A percentile compares a stretch with the other conserved stretches of the same genome.
phyloP scores from a whole-genome alignment of 1,140 invertebrate genomes.

The Eumaeus atala region DNA sequence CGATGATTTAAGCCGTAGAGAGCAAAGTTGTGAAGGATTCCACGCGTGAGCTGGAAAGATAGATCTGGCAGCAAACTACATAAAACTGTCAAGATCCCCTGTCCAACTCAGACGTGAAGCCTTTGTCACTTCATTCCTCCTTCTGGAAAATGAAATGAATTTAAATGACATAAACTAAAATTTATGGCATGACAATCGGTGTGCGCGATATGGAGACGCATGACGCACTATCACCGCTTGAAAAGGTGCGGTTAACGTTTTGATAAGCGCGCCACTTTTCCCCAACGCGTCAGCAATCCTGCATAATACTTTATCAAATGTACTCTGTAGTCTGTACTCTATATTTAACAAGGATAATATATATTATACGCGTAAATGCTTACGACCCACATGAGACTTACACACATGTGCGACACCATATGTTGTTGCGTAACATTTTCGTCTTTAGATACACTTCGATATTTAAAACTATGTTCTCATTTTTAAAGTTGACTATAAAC shows the following conservation, averaged over 20 bases:
- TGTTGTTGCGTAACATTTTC: slow-evolving; percentile 56
- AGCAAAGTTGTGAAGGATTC: slow-evolving; percentile 34
- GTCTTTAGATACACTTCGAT: slow-evolving; percentile 33
- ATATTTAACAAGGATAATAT: slow-evolving; percentile 24
- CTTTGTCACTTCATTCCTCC: slow-evolving; percentile 22
- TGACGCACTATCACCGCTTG: slow-evolving; percentile 57
- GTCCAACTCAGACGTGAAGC: slow-evolving; percentile 73
- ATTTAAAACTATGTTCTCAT: slow-evolving; percentile 12
- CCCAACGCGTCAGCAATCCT: slow-evolving; percentile 55
- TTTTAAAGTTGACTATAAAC: slow-evolving; percentile 4
- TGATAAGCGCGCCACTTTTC: slow-evolving; percentile 67
- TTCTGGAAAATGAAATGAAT: slow-evolving; percentile 20
- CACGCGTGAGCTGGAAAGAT: slow-evolving; percentile 75
- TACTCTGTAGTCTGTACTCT: slow-evolving; percentile 18
- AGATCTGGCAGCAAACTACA: slow-evolving; percentile 70
- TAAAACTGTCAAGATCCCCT: slow-evolving; percentile 73
- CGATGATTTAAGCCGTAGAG: background rate
- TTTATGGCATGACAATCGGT: slow-evolving; percentile 42
- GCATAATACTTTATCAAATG: slow-evolving; percentile 34
- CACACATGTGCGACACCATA: slow-evolving; percentile 51
- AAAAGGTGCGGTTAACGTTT: slow-evolving; percentile 65
- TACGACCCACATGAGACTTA: slow-evolving; percentile 24
- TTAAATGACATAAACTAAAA: slow-evolving; percentile 23
- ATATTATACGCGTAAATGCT: slow-evolving; percentile 7
- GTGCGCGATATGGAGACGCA: slow-evolving; percentile 42